These are phyloP conservation scores for Dasyornis broadbenti DNA, from an alignment of 2,113 vertebrate species.

Conservation along the genomic window DNA sequence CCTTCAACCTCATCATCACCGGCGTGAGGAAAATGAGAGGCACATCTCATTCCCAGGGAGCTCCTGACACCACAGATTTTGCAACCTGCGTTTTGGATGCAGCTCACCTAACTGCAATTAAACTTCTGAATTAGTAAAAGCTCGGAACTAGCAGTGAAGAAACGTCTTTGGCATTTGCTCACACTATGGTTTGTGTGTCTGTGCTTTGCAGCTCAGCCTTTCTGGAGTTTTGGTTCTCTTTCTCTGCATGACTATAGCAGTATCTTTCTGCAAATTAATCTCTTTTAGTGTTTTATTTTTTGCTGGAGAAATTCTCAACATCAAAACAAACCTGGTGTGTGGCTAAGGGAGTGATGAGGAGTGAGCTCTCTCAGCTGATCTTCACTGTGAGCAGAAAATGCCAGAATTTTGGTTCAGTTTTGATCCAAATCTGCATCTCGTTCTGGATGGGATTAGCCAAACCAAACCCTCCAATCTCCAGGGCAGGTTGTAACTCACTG, in stretches of 20 bases:
- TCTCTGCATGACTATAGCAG: neutral
- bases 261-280: neutral
- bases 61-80: neutral
- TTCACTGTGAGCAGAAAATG: neutral
- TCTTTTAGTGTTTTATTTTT: neutral
- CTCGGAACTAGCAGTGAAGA: neutral
- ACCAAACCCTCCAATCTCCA: neutral
- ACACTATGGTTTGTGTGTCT: accelerated
- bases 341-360: neutral
- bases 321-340: neutral
- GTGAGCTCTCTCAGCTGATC: neutral
- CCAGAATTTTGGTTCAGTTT: neutral
- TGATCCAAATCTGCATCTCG: neutral
- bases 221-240: neutral
- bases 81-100: neutral
- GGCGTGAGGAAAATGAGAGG: neutral
- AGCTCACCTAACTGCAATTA: neutral
- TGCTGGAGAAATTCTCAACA: neutral
- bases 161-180: neutral
- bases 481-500: neutral
- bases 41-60: neutral
- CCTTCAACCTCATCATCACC: neutral
- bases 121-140: neutral
- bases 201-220: neutral
- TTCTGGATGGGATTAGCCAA: neutral